Conservation (phyloP, 2,888 invertebrate species). For the Dryobota labecula region DNA sequence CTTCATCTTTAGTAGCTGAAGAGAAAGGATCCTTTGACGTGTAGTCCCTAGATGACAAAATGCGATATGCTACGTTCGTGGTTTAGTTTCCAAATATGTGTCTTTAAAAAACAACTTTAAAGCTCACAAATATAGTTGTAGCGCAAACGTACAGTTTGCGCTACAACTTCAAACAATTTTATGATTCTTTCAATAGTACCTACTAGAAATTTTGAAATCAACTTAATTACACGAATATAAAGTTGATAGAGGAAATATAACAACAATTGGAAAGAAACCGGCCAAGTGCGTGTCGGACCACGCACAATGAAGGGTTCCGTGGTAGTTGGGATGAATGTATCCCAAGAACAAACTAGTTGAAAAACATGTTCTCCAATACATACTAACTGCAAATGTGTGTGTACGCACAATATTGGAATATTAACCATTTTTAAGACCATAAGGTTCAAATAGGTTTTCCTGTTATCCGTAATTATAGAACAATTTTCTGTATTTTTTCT, state of each 20-base stretch:
- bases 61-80: background rate
- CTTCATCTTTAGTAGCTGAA: background rate
- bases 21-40: background rate
- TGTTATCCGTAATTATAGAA: too few relatives aligned
- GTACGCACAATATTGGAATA: too few relatives aligned
- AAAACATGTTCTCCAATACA: too few relatives aligned
- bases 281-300: too few relatives aligned
- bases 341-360: too few relatives aligned
- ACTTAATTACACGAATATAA: background rate
- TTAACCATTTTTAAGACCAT: too few relatives aligned
- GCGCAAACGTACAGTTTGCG: too few relatives aligned
- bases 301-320: too few relatives aligned
- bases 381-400: too few relatives aligned
- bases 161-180: background rate
- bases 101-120: background rate
- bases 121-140: background rate
- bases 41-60: background rate
- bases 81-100: background rate
- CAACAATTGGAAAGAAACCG: background rate
- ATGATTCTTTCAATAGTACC: background rate
- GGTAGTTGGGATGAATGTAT: too few relatives aligned
- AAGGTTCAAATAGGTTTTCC: too few relatives aligned
- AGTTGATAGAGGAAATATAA: background rate
- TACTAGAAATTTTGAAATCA: background rate
- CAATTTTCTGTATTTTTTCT: too few relatives aligned